Evolutionary conservation across 2,797 vertebrate species (phyloP).

Genomic region (Perodicticus potto): DNA sequence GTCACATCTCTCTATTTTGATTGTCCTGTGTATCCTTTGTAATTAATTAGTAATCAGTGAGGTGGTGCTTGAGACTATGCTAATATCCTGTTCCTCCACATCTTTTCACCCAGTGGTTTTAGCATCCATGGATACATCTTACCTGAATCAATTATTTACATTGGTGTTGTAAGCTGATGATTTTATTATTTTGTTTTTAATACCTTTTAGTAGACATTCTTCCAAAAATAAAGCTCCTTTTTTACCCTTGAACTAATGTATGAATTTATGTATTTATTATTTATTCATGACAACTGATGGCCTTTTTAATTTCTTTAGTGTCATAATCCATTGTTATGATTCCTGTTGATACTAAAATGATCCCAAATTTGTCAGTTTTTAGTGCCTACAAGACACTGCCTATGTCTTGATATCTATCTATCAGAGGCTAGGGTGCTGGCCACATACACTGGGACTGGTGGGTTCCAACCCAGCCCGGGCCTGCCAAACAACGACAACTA

Average conservation of each 20-base stretch:
- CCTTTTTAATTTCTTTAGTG: not conserved
- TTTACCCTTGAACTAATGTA: not conserved
- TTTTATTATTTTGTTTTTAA: conserved; percentile 3
- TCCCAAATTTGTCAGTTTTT: not conserved
- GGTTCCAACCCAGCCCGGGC: no score
- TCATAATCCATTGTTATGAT: not conserved
- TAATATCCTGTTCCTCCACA: not conserved
- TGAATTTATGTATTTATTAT: not conserved
- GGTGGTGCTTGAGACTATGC: not conserved
- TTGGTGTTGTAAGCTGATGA: not conserved
- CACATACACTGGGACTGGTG: no score
- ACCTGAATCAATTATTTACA: not conserved
- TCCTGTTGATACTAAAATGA: not conserved
- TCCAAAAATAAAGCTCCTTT: not conserved
- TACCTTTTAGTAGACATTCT: not conserved
- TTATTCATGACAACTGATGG: not conserved
- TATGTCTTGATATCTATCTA: not conserved
- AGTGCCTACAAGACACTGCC: not conserved
- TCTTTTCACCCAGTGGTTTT: not conserved
- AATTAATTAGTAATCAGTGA: not conserved
- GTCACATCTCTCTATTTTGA: not conserved
- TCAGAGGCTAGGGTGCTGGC: no score
- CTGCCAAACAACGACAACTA: no score
- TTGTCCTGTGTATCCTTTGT: not conserved
- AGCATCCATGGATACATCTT: not conserved